These are phyloP conservation scores for Leucopsar rothschildi DNA, from an alignment of 2,113 vertebrate species.

Conservation along the genomic window DNA sequence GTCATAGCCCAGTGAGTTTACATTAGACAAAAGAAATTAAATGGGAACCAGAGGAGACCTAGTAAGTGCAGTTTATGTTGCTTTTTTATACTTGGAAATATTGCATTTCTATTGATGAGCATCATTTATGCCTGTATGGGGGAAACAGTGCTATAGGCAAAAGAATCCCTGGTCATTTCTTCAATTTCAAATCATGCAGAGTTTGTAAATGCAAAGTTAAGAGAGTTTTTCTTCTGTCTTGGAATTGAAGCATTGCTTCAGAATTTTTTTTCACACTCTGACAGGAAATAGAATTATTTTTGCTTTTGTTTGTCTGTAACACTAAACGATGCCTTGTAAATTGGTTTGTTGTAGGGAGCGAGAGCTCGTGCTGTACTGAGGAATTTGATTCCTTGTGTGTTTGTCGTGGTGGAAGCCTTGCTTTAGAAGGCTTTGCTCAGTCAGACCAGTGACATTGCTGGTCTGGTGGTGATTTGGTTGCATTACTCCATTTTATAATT, in stretches of 20 bases:
- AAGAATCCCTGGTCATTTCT: slow-evolving; percentile 30
- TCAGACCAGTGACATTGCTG: accelerated
- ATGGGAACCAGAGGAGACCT: slow-evolving; percentile 65
- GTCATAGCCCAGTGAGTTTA: slow-evolving; percentile 75
- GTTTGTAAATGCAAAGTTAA: slow-evolving; percentile 4
- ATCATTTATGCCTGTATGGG: slow-evolving; percentile 18
- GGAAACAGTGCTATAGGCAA: slow-evolving; percentile 37
- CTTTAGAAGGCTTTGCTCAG: neutral
- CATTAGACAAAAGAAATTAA: slow-evolving; percentile 76
- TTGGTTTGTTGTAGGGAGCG: neutral
- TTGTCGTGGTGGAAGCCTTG: neutral
- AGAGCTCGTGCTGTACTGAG: neutral
- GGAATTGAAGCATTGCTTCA: neutral
- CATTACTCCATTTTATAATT: neutral
- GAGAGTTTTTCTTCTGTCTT: neutral
- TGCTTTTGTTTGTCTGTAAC: neutral
- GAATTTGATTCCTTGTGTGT: neutral
- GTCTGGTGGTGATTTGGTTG: neutral
- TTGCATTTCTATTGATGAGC: slow-evolving; percentile 62
- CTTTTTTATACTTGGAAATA: slow-evolving; percentile 49
- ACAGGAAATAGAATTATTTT: neutral
- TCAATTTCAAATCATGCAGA: neutral
- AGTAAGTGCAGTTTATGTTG: slow-evolving; percentile 24
- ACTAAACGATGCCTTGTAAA: neutral
- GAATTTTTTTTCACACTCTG: neutral